Percentiles rank a stretch among this genome's conserved stretches.
phyloP scores from a whole-genome alignment of 2,797 vertebrate species.

The Hippoglossus hippoglossus region DNA sequence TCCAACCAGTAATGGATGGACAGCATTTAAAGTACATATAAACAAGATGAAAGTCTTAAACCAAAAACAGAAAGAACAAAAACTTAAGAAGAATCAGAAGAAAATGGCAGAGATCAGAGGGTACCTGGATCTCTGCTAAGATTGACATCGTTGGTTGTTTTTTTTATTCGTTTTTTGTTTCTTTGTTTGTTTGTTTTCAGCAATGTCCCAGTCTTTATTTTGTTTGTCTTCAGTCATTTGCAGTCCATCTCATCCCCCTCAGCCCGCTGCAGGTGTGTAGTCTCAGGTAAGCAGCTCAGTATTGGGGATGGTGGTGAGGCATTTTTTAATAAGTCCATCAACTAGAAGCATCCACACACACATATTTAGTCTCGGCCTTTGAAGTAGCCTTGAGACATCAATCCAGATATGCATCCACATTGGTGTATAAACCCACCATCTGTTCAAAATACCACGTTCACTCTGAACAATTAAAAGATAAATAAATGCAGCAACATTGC shows the following conservation, averaged over 20 bases:
- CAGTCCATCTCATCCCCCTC: conserved; percentile 2
- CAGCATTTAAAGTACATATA: conserved; percentile 68
- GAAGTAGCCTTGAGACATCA: conserved; percentile 30
- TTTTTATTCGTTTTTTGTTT: conserved; percentile 32
- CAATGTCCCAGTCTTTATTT: conserved; percentile 42
- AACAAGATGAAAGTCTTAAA: conserved; percentile 57
- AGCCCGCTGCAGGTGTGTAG: conserved; percentile 15
- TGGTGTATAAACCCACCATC: neutral
- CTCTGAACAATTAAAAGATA: conserved; percentile 28
- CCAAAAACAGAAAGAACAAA: conserved; percentile 32
- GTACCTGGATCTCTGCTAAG: conserved; percentile 56
- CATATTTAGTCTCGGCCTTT: conserved; percentile 35
- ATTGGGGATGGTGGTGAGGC: conserved; percentile 18
- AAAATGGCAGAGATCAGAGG: conserved; percentile 48
- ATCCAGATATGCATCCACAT: neutral
- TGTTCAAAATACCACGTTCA: conserved; percentile 19
- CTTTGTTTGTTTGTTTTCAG: conserved; percentile 32
- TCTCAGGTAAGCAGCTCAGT: conserved; percentile 33
- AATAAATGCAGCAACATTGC: conserved; percentile 58
- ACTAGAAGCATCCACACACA: conserved; percentile 8
- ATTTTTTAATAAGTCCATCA: conserved; percentile 37
- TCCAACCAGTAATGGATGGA: conserved; percentile 58
- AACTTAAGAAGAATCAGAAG: conserved; percentile 34
- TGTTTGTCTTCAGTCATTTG: conserved; percentile 19
- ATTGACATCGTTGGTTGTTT: conserved; percentile 76